Evolutionary conservation across 2,797 vertebrate genomes (phyloP).

Genomic region (Enteromius argenteus): DNA sequence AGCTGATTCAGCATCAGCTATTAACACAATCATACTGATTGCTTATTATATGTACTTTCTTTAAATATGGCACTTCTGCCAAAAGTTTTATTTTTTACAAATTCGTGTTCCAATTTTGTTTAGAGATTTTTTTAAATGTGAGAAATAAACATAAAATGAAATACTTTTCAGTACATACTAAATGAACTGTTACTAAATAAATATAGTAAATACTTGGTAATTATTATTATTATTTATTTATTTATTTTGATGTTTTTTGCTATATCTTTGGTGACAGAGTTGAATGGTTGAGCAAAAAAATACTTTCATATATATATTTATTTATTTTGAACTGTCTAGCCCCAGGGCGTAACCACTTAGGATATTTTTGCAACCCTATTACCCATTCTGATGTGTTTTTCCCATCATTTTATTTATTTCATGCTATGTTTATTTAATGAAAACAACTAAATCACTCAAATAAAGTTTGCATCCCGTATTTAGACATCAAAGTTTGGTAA

Average conservation of each 20-base stretch:
- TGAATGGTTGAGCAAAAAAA: neutral
- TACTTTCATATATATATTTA: neutral
- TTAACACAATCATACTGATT: neutral
- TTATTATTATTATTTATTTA: too few species aligned
- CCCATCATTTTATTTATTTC: neutral
- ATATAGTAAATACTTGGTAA: too few species aligned
- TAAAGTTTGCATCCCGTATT: neutral
- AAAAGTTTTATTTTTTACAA: neutral
- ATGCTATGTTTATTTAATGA: neutral
- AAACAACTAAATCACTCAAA: slow-evolving; percentile 3
- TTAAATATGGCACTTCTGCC: neutral
- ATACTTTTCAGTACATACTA: neutral
- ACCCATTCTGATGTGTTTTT: neutral
- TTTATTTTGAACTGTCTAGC: neutral
- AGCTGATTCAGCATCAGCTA: slow-evolving; percentile 5
- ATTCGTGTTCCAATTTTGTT: neutral
- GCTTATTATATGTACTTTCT: neutral
- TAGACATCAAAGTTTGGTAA: neutral
- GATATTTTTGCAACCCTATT: neutral
- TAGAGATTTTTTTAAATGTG: neutral
- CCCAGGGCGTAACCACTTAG: neutral
- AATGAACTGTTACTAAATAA: neutral
- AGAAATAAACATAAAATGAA: neutral
- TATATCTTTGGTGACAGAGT: neutral
- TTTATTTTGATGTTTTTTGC: neutral